Conservation (phyloP, 2,113 vertebrate genomes). For the Stigmatopora argus region DNA sequence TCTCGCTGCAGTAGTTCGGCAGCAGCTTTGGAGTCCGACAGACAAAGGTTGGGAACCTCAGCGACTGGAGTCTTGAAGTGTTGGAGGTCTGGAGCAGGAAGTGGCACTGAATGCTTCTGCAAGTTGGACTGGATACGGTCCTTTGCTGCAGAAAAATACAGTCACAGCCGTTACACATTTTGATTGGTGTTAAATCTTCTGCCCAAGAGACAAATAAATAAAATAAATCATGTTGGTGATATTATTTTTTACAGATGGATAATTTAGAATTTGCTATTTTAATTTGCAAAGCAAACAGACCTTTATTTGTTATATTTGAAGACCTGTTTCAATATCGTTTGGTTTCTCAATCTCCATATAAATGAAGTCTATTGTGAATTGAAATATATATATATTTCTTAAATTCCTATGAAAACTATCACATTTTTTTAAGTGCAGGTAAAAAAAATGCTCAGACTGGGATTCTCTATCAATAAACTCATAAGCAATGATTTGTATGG, state of each 20-base stretch:
- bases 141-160: conserved; percentile 69
- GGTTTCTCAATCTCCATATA: too few relatives aligned
- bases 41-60: conserved; percentile 70
- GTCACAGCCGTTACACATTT: conserved; percentile 1
- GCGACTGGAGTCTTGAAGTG: conserved; percentile 78
- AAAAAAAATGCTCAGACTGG: background rate
- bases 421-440: background rate
- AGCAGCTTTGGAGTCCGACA: conserved; percentile 75
- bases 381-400: background rate
- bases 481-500: background rate
- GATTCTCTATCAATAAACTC: background rate
- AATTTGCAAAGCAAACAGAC: too few relatives aligned
- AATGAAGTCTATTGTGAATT: too few relatives aligned
- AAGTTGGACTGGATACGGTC: conserved; percentile 82
- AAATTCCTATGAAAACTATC: background rate
- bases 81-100: conserved; percentile 68
- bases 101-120: conserved; percentile 79
- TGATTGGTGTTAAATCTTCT: background rate
- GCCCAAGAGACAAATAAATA: background rate
- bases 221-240: background rate
- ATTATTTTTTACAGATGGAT: too few relatives aligned
- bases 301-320: background rate
- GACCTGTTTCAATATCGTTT: background rate
- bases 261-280: too few relatives aligned
- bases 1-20: conserved; percentile 74